Conservation (phyloP, 2,888 invertebrate species). For the Oeneis ivallda region DNA sequence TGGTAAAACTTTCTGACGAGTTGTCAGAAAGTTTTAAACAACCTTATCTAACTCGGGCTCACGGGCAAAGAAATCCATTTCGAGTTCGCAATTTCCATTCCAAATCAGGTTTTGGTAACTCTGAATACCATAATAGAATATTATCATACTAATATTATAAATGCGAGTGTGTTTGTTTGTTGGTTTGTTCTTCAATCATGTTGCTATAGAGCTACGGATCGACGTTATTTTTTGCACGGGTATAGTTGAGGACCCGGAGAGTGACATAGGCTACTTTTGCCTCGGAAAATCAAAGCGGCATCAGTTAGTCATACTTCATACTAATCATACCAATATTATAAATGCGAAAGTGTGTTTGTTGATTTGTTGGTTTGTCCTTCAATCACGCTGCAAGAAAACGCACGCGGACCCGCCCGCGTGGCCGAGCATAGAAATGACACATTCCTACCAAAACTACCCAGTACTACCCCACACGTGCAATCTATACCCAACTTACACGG, state of each 20-base stretch:
- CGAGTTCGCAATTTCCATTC: slow-evolving; percentile 50
- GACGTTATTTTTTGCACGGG: too few relatives aligned
- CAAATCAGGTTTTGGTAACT: slow-evolving; percentile 54
- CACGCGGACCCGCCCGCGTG: slow-evolving; percentile 82
- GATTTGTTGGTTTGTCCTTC: too few relatives aligned
- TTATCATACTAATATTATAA: too few relatives aligned
- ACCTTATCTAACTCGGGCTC: slow-evolving; percentile 36
- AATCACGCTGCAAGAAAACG: slow-evolving; percentile 84
- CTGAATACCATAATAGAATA: slow-evolving; percentile 46
- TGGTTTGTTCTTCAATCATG: too few relatives aligned
- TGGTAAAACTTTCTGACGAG: slow-evolving; percentile 28
- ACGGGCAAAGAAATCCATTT: slow-evolving; percentile 51
- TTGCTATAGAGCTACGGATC: too few relatives aligned
- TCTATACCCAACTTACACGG: slow-evolving; percentile 71
- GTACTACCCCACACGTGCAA: slow-evolving; percentile 64
- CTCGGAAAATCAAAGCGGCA: too few relatives aligned
- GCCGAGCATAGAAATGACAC: slow-evolving; percentile 73
- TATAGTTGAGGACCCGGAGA: too few relatives aligned
- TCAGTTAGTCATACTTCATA: too few relatives aligned
- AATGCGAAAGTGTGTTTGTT: too few relatives aligned
- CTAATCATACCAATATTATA: too few relatives aligned
- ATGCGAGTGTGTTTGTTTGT: too few relatives aligned
- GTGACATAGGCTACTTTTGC: too few relatives aligned
- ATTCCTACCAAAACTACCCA: slow-evolving; percentile 76
- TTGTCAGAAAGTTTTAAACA: slow-evolving; percentile 28